Conservation (phyloP, 2,888 invertebrate species). For the Bugulina stolonifera region DNA sequence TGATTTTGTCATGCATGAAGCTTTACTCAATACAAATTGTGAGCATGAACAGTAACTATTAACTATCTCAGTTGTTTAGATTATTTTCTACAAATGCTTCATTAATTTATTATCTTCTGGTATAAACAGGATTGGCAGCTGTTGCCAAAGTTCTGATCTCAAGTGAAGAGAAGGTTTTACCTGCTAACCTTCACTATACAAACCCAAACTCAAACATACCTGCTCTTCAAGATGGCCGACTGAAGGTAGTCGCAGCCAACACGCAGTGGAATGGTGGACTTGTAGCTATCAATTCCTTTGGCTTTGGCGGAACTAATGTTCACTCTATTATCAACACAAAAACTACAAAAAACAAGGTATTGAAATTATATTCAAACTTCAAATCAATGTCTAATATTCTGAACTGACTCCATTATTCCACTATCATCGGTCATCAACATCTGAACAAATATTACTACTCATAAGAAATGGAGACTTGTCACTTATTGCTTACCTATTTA, state of each 20-base stretch:
- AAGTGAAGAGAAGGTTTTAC: slow-evolving; percentile 84
- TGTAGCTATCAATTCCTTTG: slow-evolving; percentile 90
- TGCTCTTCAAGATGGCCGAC: slow-evolving; percentile 77
- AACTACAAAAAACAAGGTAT: neutral
- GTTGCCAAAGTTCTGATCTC: slow-evolving; percentile 85
- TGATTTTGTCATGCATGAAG: no score
- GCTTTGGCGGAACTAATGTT: slow-evolving; percentile 76
- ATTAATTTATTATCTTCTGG: no score
- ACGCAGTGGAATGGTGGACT: slow-evolving; percentile 84
- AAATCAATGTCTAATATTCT: neutral
- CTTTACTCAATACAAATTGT: no score
- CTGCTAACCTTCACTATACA: slow-evolving; percentile 82
- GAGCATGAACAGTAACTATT: no score
- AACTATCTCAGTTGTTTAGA: no score
- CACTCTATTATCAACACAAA: slow-evolving; percentile 45
- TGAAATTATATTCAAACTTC: no score
- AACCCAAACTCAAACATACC: slow-evolving; percentile 83
- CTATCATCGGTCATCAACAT: no score
- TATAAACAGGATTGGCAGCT: slow-evolving; percentile 71
- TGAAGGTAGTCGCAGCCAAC: slow-evolving; percentile 79
- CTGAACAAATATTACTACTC: no score
- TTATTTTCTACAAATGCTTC: no score
- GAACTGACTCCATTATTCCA: no score
- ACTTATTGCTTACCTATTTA: no score
- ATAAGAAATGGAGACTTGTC: no score